Evolutionary conservation across 2,113 vertebrate genomes (phyloP).

Genomic region (Leucopternis melanops): DNA sequence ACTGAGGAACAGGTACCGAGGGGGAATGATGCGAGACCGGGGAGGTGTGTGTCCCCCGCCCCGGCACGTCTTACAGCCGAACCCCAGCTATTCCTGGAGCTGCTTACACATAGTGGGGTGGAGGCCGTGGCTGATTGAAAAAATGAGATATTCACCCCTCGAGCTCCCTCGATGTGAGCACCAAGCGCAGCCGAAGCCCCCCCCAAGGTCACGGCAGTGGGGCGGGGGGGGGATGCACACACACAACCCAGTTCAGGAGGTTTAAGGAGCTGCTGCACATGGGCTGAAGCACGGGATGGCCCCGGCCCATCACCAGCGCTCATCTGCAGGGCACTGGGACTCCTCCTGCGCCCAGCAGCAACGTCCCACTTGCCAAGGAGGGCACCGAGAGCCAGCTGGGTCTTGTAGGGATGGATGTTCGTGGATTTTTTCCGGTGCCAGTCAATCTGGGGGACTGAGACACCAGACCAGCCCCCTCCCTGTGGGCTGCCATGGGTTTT

Average conservation of each 20-base stretch:
- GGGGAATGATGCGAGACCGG: neutral
- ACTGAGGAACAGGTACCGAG: neutral
- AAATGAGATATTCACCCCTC: neutral
- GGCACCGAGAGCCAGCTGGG: neutral
- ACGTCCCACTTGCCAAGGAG: neutral
- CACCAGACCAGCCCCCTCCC: neutral
- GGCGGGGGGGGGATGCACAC: too few species aligned
- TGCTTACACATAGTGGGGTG: neutral
- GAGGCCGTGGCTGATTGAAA: neutral
- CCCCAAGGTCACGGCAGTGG: too few species aligned
- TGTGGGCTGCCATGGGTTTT: neutral
- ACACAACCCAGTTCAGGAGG: neutral
- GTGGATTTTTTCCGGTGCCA: neutral
- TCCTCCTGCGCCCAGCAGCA: neutral
- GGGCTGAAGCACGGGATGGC: neutral
- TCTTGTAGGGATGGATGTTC: neutral
- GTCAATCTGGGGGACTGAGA: neutral
- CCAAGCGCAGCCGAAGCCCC: neutral
- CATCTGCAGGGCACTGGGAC: neutral
- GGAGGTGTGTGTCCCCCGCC: too few species aligned
- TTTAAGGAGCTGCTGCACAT: neutral
- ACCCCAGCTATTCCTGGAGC: neutral
- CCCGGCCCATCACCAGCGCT: neutral
- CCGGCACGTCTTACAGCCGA: rapidly evolving
- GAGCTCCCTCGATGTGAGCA: neutral